Percentiles rank a stretch among this genome's conserved stretches.
Conservation (phyloP, 2,888 invertebrate genomes). For the Crepidodera aurea region DNA sequence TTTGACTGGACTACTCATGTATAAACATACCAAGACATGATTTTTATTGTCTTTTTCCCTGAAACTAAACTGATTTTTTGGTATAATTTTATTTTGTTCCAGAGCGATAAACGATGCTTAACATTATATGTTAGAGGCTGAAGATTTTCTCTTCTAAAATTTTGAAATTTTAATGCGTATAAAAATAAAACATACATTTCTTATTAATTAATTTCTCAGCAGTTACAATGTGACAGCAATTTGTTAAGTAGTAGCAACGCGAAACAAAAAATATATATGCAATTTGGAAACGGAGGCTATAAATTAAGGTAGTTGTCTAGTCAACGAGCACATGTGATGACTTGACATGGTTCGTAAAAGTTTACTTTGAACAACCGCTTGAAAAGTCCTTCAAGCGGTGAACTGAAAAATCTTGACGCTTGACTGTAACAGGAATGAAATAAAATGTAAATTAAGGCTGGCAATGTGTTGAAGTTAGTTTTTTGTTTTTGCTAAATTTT, state of each 20-base stretch:
- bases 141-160: too few species aligned
- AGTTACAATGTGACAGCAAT: slow-evolving; percentile 10
- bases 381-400: slow-evolving; percentile 31
- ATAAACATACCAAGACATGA: too few species aligned
- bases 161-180: too few species aligned
- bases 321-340: slow-evolving; percentile 33
- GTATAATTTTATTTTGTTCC: too few species aligned
- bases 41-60: too few species aligned
- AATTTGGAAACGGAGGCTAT: slow-evolving; percentile 9
- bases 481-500: background rate
- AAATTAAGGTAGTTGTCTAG: slow-evolving; percentile 4
- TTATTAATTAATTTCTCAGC: background rate
- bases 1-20: too few species aligned
- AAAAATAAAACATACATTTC: too few species aligned
- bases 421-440: slow-evolving; percentile 9
- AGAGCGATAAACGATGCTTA: too few species aligned
- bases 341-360: slow-evolving; percentile 35
- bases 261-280: background rate
- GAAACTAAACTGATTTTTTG: too few species aligned
- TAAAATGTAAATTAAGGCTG: background rate
- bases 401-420: slow-evolving; percentile 34
- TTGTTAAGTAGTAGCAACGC: slow-evolving; percentile 1
- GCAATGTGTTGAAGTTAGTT: background rate
- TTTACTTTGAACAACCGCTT: slow-evolving; percentile 35
- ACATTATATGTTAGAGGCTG: too few species aligned